Base-by-base conservation (phyloP, 2,113 vertebrate species). In the Leiothrix lutea region DNA sequence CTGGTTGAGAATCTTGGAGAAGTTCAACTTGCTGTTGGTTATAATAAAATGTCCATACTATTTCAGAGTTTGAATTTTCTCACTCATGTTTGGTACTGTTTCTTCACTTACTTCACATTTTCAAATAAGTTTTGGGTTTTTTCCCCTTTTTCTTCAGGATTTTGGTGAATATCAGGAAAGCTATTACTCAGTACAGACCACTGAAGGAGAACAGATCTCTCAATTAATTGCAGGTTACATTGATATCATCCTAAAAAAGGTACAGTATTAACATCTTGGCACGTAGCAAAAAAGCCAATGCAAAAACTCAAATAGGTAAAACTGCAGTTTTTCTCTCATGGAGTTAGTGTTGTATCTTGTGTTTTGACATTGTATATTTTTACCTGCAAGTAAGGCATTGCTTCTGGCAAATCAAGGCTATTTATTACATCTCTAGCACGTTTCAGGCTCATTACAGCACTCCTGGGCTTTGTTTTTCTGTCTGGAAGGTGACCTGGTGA, bases 141-240 rank as follows among this genome's bases (percentile, higher is more conserved):
- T 29, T 12, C 15, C 31, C 29, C 25, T 48, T 90, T 56, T 91
- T 53, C 44, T 66, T 33, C 64, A 99, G 99, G 99, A 99, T 98
- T 99, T 99, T 95, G 99, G 99, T 26, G 99, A 99, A 94, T 99
- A 99, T 97, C 99, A 99, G 96, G 99, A 99, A 96, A 99, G 99
- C 96, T 99, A 99, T 97, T 99, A 99, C 89, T 99, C 99, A 1
- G 99, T 99, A 36, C 99, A 99, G 94, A 99, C 99, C 35, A 99
- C 99, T 18, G 99, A 99, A 96, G 99, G 99, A 50, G 99, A 99
- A 67, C 99, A 99, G 96, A 99, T 99, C 97, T 99, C 99, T 23
- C 99, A 99, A 69, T 98, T 99, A 70, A 99, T 99, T 89, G 99
- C 99, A 53, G 99, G 99, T 83, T 99, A 99, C 92, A 99, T 99